Conservation (phyloP, 2,113 vertebrate species). For the Ceyx margarethae region DNA sequence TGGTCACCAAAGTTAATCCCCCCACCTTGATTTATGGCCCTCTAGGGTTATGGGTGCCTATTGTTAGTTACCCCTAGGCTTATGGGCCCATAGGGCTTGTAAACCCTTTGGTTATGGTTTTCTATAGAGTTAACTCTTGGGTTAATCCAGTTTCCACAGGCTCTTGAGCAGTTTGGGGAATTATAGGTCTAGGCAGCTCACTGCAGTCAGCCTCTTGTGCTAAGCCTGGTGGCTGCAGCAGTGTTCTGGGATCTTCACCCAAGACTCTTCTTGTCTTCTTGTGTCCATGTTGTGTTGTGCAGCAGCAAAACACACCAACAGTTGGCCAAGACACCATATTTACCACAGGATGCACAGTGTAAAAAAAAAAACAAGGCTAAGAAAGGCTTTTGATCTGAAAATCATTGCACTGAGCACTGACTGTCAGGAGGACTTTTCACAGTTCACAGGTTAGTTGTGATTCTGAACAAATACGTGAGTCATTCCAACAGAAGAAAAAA, state of each 20-base stretch:
- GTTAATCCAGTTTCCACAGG: neutral
- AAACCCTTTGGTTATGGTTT: no score
- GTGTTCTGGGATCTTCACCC: neutral
- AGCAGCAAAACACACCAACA: neutral
- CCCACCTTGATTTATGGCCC: no score
- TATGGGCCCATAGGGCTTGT: no score
- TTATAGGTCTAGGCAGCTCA: neutral
- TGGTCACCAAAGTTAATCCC: no score
- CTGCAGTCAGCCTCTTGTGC: neutral
- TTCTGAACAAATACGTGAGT: neutral
- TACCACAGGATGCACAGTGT: neutral
- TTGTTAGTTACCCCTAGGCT: no score
- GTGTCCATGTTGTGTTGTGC: no score
- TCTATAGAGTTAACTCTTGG: no score
- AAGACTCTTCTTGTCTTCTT: neutral
- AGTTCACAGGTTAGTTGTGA: neutral
- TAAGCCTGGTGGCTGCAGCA: neutral
- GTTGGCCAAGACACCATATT: neutral
- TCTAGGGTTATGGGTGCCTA: no score
- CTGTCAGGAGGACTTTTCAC: neutral
- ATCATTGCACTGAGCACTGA: neutral
- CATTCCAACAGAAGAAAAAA: neutral
- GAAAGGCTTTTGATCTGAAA: neutral
- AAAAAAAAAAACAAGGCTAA: neutral
- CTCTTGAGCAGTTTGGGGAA: neutral